Conservation (phyloP, 2,888 invertebrate genomes). For the Caenorhabditis sp. region DNA sequence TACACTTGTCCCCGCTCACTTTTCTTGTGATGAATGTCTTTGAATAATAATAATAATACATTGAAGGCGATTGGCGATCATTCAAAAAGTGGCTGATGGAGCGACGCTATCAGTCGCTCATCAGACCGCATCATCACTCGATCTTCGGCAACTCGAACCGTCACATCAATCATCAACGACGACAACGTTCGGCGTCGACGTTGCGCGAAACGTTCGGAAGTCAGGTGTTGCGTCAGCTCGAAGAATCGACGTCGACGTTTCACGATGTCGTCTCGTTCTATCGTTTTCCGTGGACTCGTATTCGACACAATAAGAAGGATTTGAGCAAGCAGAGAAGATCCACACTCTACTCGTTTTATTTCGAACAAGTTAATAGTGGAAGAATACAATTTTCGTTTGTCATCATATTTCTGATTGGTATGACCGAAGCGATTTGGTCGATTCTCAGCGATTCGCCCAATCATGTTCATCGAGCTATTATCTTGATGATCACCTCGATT, state of each 20-base stretch:
- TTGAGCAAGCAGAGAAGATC: slow-evolving; percentile 21
- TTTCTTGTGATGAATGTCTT: too few relatives aligned
- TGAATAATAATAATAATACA: too few relatives aligned
- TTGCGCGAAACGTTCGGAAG: slow-evolving; percentile 42
- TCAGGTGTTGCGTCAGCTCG: slow-evolving; percentile 33
- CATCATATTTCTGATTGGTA: slow-evolving; percentile 27
- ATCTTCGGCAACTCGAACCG: not conserved
- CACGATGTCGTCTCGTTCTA: slow-evolving; percentile 33
- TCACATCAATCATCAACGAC: not conserved
- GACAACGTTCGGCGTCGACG: slow-evolving; percentile 16
- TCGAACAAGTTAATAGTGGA: slow-evolving; percentile 57
- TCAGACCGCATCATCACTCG: slow-evolving; percentile 21
- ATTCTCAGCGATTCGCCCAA: slow-evolving; percentile 9
- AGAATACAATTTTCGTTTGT: slow-evolving; percentile 42
- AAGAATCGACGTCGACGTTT: slow-evolving; percentile 18
- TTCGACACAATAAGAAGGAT: slow-evolving; percentile 24
- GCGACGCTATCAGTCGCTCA: slow-evolving; percentile 24
- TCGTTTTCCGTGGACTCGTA: slow-evolving; percentile 33
- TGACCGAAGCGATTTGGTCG: slow-evolving; percentile 25
- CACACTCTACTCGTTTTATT: slow-evolving; percentile 55
- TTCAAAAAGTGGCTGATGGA: slow-evolving; percentile 17
- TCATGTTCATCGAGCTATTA: slow-evolving; percentile 22
- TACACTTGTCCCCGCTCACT: too few relatives aligned
- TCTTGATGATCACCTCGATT: slow-evolving; percentile 28
- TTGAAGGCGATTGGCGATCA: not conserved